Evolutionary conservation across 2,113 vertebrate genomes (phyloP).

Genomic region (Epinephelus lanceolatus): DNA sequence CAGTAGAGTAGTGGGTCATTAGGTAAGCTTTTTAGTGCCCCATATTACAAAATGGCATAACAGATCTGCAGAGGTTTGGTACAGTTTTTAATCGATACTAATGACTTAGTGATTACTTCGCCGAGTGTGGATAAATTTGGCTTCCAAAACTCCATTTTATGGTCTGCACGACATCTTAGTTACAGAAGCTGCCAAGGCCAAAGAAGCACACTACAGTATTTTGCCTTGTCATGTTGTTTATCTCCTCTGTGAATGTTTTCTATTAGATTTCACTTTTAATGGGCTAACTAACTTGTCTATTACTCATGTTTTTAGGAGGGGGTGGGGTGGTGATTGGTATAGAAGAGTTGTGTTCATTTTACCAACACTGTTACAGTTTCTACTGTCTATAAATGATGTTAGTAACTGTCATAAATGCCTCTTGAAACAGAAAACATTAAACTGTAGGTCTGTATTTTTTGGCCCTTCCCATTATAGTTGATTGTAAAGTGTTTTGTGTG

Average conservation of each 20-base stretch:
- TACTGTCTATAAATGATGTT: not conserved
- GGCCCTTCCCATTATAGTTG: not conserved
- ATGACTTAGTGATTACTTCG: not conserved
- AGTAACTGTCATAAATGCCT: not conserved
- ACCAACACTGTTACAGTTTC: not conserved
- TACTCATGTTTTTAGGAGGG: not conserved
- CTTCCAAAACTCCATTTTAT: not conserved
- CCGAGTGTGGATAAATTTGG: not conserved
- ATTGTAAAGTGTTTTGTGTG: slow-evolving; percentile 16
- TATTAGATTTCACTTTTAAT: not conserved
- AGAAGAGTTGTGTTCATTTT: not conserved
- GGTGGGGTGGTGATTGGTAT: not conserved
- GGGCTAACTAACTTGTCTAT: not conserved
- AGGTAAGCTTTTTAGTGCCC: slow-evolving; percentile 5
- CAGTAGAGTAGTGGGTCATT: slow-evolving; percentile 18
- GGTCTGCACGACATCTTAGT: not conserved
- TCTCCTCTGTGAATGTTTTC: not conserved
- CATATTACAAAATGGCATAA: not conserved
- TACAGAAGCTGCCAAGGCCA: not conserved
- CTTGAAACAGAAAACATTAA: not conserved
- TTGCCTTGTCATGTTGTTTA: not conserved
- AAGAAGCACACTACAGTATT: not conserved
- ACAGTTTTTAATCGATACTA: slow-evolving; percentile 8
- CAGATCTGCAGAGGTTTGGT: not conserved
- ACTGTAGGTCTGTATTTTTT: not conserved